Evolutionary conservation across 2,113 vertebrate genomes (phyloP).

Genomic region (Etheostoma cragini): DNA sequence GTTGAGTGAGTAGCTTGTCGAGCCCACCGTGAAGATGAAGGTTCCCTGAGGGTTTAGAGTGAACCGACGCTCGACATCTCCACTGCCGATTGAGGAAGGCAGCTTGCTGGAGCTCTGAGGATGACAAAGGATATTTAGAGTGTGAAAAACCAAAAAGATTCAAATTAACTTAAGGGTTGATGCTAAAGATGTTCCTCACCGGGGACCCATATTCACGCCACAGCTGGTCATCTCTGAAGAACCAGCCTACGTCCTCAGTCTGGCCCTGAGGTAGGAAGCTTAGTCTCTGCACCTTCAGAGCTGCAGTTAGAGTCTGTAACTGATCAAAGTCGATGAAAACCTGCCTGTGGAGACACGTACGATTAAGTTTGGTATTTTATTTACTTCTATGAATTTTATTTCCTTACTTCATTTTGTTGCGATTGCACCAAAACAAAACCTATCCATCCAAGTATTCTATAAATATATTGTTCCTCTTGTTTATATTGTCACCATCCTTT

Average conservation of each 20-base stretch:
- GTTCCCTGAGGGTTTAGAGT: constrained; percentile 33
- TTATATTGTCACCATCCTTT: neutral
- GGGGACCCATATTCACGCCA: constrained; percentile 77
- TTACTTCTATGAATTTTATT: neutral
- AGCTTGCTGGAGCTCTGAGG: constrained; percentile 36
- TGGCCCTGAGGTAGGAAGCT: constrained; percentile 40
- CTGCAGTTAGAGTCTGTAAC: constrained; percentile 17
- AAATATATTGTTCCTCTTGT: neutral
- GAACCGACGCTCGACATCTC: constrained; percentile 63
- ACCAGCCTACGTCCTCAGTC: constrained; percentile 71
- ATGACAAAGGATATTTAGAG: neutral
- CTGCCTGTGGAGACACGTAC: constrained; percentile 35
- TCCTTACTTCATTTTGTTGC: neutral
- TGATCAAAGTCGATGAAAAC: constrained; percentile 73
- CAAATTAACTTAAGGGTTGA: neutral
- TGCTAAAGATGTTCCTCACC: constrained; percentile 30
- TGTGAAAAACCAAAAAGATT: neutral
- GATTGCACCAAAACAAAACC: neutral
- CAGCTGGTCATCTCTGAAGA: constrained; percentile 68
- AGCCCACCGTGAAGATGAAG: constrained; percentile 64
- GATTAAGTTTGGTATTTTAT: neutral
- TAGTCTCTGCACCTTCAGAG: constrained; percentile 42
- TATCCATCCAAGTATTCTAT: neutral
- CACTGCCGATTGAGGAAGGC: constrained; percentile 62
- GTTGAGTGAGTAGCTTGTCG: constrained; percentile 39